Conservation (phyloP, 2,888 invertebrate genomes). For the Lacanobia oleracea region DNA sequence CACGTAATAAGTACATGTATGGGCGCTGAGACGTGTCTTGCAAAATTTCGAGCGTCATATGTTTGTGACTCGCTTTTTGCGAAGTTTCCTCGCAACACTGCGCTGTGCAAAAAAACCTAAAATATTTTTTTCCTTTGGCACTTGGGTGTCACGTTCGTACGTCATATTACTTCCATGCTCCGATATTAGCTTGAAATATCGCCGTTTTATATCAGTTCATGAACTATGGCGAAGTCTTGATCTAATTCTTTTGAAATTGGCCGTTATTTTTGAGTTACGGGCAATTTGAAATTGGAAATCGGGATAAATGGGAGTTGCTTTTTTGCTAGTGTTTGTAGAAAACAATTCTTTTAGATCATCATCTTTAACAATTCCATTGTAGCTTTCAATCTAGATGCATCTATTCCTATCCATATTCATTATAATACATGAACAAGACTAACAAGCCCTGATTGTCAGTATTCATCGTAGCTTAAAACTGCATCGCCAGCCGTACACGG, state of each 20-base stretch:
- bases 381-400: background rate
- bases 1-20: constrained; percentile 52
- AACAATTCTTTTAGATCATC: background rate
- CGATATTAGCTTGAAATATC: constrained; percentile 64
- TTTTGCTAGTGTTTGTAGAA: background rate
- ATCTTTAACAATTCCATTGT: background rate
- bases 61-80: constrained; percentile 72
- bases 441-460: constrained; percentile 35
- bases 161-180: constrained; percentile 65
- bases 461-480: constrained; percentile 36
- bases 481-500: constrained; percentile 20
- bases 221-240: constrained; percentile 43
- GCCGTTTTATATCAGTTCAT: constrained; percentile 59
- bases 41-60: constrained; percentile 76
- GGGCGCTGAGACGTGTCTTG: constrained; percentile 70
- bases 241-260: constrained; percentile 53
- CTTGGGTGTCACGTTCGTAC: constrained; percentile 70
- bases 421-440: constrained; percentile 31
- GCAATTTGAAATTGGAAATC: constrained; percentile 41
- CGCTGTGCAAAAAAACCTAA: constrained; percentile 68
- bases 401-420: constrained; percentile 9
- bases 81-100: constrained; percentile 58
- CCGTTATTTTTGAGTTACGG: constrained; percentile 49
- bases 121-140: constrained; percentile 71
- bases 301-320: constrained; percentile 8